These are phyloP conservation scores for Glaucopsyche alexis DNA, from an alignment of 2,888 invertebrate species.

Conservation along the genomic window DNA sequence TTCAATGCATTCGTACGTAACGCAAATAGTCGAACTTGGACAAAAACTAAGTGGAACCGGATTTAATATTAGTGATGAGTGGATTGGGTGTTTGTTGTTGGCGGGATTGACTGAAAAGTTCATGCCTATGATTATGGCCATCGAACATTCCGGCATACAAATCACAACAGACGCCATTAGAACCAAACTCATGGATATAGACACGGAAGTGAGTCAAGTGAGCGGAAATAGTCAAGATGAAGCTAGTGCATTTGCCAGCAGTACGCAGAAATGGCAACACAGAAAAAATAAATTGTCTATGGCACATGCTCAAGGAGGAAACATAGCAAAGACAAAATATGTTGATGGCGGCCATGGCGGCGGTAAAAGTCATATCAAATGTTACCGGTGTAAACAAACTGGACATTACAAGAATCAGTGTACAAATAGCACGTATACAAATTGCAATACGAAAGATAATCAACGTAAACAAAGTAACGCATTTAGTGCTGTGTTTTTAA, in stretches of 20 bases:
- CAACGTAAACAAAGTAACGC: slow-evolving; percentile 12
- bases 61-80: slow-evolving; percentile 23
- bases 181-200: slow-evolving; percentile 18
- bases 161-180: slow-evolving; percentile 3
- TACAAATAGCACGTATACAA: too few species aligned
- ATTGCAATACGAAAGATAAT: background rate
- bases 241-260: slow-evolving; percentile 17
- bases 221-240: background rate
- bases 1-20: slow-evolving; percentile 19
- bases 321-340: slow-evolving; percentile 2
- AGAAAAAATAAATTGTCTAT: background rate
- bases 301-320: too few species aligned
- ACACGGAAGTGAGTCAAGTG: too few species aligned
- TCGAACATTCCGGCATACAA: slow-evolving; percentile 22
- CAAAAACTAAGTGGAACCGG: background rate
- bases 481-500: slow-evolving; percentile 24
- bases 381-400: slow-evolving; percentile 30
- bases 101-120: slow-evolving; percentile 14
- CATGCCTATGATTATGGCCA: slow-evolving; percentile 19
- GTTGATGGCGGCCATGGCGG: background rate
- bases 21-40: slow-evolving; percentile 12
- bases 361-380: slow-evolving; percentile 28
- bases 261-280: too few species aligned
- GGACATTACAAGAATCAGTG: slow-evolving; percentile 32
- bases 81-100: slow-evolving; percentile 24